Conservation (phyloP, 2,888 invertebrate genomes). For the Eupithecia centaureata region DNA sequence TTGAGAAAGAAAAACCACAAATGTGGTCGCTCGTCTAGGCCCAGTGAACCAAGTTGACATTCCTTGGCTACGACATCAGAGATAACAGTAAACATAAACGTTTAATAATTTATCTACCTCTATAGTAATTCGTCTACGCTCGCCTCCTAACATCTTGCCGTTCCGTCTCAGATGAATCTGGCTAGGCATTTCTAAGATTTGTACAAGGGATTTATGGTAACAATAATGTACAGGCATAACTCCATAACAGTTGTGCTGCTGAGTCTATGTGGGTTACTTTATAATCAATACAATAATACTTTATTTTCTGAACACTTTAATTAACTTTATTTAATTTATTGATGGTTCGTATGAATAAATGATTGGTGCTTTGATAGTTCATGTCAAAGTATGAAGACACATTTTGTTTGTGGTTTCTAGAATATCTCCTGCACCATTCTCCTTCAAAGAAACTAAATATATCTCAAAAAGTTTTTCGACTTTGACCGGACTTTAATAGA, state of each 20-base stretch:
- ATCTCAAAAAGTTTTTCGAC: too few species aligned
- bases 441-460: too few species aligned
- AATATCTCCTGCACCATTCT: too few species aligned
- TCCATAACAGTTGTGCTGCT: background rate
- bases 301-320: too few species aligned
- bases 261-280: background rate
- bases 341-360: too few species aligned
- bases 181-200: conserved; percentile 25
- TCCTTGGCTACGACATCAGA: conserved; percentile 61
- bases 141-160: conserved; percentile 46
- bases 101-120: conserved; percentile 69
- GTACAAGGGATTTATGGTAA: background rate
- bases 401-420: too few species aligned
- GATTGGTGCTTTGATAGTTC: too few species aligned
- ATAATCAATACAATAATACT: too few species aligned
- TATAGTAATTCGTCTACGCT: conserved; percentile 64
- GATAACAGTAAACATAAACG: conserved; percentile 68
- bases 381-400: too few species aligned
- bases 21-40: background rate
- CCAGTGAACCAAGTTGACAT: conserved; percentile 45
- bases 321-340: too few species aligned
- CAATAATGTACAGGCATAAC: background rate
- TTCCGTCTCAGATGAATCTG: conserved; percentile 39
- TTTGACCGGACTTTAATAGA: too few species aligned
- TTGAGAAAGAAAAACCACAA: background rate